Percentiles rank a stretch among this genome's conserved stretches.
Conservation (phyloP, 2,797 vertebrate genomes). For the Chelon labrosus region DNA sequence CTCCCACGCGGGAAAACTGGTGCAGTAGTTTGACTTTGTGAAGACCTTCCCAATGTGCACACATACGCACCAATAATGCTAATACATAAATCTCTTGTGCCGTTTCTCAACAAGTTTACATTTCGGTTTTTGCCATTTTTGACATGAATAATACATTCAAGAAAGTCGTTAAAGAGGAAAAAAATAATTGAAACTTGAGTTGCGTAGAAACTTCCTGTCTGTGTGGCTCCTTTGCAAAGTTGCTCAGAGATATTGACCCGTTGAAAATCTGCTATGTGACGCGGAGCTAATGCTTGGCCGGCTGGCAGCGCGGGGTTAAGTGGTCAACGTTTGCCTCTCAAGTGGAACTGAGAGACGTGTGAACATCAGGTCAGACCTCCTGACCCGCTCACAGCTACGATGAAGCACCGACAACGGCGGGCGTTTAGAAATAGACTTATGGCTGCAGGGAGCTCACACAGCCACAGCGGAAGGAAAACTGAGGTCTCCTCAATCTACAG, state of each 20-base stretch:
- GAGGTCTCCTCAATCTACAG: conserved; percentile 46
- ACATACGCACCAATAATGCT: background rate
- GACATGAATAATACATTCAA: background rate
- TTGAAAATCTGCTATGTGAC: conserved; percentile 27
- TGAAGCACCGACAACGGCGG: conserved; percentile 52
- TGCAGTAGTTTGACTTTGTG: background rate
- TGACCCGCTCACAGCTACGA: conserved; percentile 52
- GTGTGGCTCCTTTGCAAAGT: background rate
- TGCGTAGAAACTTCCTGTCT: too few relatives aligned
- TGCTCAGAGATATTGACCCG: background rate
- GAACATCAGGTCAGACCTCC: conserved; percentile 61
- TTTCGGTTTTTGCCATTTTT: background rate
- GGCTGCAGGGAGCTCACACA: conserved; percentile 28
- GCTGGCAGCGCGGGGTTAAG: conserved; percentile 60
- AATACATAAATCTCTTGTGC: background rate
- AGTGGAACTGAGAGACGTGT: conserved; percentile 65
- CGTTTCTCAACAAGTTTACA: background rate
- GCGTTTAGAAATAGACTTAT: conserved; percentile 54
- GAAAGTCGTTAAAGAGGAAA: background rate
- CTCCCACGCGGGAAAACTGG: conserved; percentile 30
- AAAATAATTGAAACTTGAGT: background rate
- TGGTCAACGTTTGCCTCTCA: conserved; percentile 65
- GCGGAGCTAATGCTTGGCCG: conserved; percentile 23
- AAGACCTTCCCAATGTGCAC: background rate
- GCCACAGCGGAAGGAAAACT: conserved; percentile 47